A percentile compares a stretch with the other conserved stretches of the same genome.
These are phyloP conservation scores for Ochropleura plecta DNA, from an alignment of 2,888 invertebrate genomes.

Conservation along the genomic window DNA sequence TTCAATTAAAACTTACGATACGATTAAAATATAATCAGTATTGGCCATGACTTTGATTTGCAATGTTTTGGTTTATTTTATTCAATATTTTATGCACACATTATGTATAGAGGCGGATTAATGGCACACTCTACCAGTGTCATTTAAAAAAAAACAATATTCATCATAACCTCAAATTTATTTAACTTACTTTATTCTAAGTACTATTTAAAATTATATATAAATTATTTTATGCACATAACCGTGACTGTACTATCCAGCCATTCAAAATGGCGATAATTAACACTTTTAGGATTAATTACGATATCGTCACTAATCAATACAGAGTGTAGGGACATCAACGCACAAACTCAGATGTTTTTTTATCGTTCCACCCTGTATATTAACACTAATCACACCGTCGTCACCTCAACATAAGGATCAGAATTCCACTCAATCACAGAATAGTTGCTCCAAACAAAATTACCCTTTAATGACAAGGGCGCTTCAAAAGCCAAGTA, in stretches of 20 bases:
- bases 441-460: constrained; percentile 88
- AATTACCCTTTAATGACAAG: constrained; percentile 85
- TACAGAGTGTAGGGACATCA: neutral
- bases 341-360: neutral
- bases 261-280: neutral
- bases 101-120: no score
- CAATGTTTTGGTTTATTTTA: neutral
- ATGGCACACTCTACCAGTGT: no score
- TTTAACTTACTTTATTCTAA: neutral
- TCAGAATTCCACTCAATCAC: constrained; percentile 88
- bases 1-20: neutral
- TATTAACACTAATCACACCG: constrained; percentile 73
- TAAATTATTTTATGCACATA: neutral
- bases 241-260: neutral
- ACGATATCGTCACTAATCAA: constrained; percentile 8
- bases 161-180: neutral
- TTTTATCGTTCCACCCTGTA: neutral
- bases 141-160: neutral
- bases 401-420: constrained; percentile 86
- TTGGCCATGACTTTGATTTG: neutral
- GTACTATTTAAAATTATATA: neutral
- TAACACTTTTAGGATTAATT: neutral
- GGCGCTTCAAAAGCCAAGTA: constrained; percentile 86
- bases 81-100: no score
- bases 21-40: neutral